Base-by-base conservation (phyloP, 2,888 invertebrate genomes). In the Atrina japonica region DNA sequence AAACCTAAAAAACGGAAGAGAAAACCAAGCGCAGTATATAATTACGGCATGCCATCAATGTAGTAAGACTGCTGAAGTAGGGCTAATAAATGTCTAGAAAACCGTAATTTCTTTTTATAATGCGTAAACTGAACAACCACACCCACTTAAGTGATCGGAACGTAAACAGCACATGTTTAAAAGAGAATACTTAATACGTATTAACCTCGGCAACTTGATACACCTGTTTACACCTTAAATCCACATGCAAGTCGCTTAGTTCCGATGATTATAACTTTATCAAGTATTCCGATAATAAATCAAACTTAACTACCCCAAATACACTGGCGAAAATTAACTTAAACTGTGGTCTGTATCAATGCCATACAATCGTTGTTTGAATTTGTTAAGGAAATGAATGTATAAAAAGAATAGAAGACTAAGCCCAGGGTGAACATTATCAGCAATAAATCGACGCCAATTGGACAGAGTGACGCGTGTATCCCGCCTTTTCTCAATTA, bases 401-500 rank as follows among this genome's bases (percentile, higher is more conserved):
- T 25, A 6, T 52, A 14, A 25, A 9, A 23, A 52, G 18, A 52
- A 52, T 52, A 23, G 27, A 11, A 23, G 18, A 21, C 16, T 23
- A 11, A 9, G 23, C 11, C 27, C 3, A 21, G 25, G 23, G 16
- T 25, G 14, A 52, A n/a, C 18, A 52, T 52, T 52, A 52, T 25
- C 18, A 21, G 52, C 25, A 52, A 52, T 52, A 52, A 52, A 52
- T 52, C 16, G 52, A 18, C 25, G 52, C 25, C 52, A 52, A 52
- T 52, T 52, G 52, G 52, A 11, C 52, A 52, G 11, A 52, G 52
- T 52, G 52, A 52, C 52, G 52, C 23, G 21, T 23, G 52, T 25
- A 21, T 21, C 25, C 63, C 63, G 63, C 63, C 63, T 27, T 50
- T 41, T 40, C 25, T 27, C 40, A 50, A 66, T 66, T 66, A 66